Base-by-base conservation (phyloP, 2,113 vertebrate genomes). In the Pelvicachromis taeniatus region DNA sequence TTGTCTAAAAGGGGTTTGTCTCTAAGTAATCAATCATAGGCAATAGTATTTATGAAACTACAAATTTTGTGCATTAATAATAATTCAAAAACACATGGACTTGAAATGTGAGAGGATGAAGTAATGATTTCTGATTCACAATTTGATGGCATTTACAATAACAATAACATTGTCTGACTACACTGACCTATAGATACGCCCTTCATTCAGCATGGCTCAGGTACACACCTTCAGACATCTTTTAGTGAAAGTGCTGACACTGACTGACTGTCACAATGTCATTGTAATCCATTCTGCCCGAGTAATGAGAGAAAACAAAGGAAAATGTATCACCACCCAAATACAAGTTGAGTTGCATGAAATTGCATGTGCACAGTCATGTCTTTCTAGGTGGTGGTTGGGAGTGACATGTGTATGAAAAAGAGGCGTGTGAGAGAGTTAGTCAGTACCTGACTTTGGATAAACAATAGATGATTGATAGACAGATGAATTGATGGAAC, bases 341-440 rank as follows among this genome's bases (percentile, higher is more conserved):
- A 52, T 4, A 55, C 8, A 73, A 5, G 38, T 9, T 33, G 17
- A 2, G 12, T 14, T 16, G 38, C 42, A 21, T 0, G n/a, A 23
- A 31, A 3, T 23, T 45, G 53, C 19, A 61, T 65, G 82, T 88
- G 23, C 65, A 79, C 35, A 14, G 23, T 52, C 79, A 1, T 77
- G 90, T 81, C 56, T 45, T 26, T 58, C 38, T 19, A 70, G 79
- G 14, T n/a, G 9, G 26, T 82, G n/a, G 40, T 16, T 82, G 89
- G 87, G 80, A 55, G 80, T 63, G 53, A 80, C 65, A 79, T 29
- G 21, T 65, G 42, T 65, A 23, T 90, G 81, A 92, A 91, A 87
- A 87, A 82, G 10, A 70, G 81, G 85, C 53, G 86, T 85, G 90
- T 59, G 42, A 17, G 40, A 19, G 75, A 82, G 54, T 87, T 29